Evolutionary conservation across 2,888 invertebrate genomes (phyloP), one percentile per base, ranked within the genome.

Genomic region (Thereva nobilitata): DNA sequence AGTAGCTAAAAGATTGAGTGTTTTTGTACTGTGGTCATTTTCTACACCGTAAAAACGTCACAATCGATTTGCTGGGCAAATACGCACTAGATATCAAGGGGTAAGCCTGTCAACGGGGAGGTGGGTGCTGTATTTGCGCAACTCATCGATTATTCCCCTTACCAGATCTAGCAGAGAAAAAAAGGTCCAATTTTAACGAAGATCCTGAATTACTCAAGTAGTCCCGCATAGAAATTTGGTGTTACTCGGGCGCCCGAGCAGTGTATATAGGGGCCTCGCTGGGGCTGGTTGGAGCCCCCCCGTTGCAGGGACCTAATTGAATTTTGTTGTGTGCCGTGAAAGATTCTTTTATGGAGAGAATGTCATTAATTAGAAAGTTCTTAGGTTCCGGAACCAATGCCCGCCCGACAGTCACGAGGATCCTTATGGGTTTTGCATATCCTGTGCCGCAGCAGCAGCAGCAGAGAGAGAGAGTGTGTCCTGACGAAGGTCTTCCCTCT

Each of bases 11-110:
- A 61, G 12, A 38, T 57, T 9, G 37, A 50, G 37, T 61, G 35
- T 6, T 34, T 35, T 10, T 41, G 50, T 41, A 5, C 34, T 10
- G n/a, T 34, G 41, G 52, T 52, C 41, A 50, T 66, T 66, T 57
- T 57, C 42, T 40, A 50, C 34, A 35, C 49, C 10, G 40, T 42
- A 55, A 50, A 59, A 66, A 47, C 35, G 45, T 23, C 37, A 66
- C 66, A 66, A 66, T 66, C 66, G 66, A 66, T 66, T 66, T 66
- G 56, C 57, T 66, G 66, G 47, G 57, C 35, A 66, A 56, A 66
- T 57, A 66, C 49, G 66, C 57, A 57, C 59, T 53, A 37, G 37
- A 64, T 52, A 23, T 35, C 38, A 38, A 42, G 52, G 42, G 38
- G 50, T 52, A 37, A 44, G 34, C 23, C 35, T 45, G 40, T 10